Conservation (phyloP, 2,113 vertebrate species). For the Albula goreensis region DNA sequence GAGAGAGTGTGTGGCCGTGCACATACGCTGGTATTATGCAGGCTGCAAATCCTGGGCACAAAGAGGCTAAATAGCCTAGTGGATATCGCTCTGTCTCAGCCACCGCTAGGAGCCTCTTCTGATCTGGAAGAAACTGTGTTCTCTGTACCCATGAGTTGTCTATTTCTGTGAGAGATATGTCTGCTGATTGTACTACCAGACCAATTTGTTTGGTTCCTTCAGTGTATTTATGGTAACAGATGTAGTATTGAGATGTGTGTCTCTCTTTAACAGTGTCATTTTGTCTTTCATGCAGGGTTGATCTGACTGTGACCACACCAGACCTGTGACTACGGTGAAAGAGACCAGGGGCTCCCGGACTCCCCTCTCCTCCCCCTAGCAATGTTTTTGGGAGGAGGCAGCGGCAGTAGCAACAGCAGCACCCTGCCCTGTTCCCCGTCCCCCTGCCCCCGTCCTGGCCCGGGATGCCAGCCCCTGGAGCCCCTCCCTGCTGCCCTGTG, state of each 20-base stretch:
- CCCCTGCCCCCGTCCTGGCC: conserved; percentile 46
- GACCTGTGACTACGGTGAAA: background rate
- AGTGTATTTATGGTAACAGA: conserved; percentile 28
- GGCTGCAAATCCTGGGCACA: too few relatives aligned
- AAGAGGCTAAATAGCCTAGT: too few relatives aligned
- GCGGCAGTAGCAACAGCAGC: conserved; percentile 51
- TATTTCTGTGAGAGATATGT: too few relatives aligned
- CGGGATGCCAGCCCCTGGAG: conserved; percentile 63
- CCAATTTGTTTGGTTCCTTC: background rate
- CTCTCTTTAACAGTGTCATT: background rate
- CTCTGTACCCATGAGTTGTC: too few relatives aligned
- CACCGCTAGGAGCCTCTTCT: background rate
- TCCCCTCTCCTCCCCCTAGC: conserved; percentile 41
- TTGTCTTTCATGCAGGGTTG: conserved; percentile 34
- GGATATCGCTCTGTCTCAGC: background rate
- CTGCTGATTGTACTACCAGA: too few relatives aligned
- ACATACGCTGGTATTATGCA: too few relatives aligned
- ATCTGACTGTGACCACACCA: background rate
- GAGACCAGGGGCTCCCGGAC: background rate
- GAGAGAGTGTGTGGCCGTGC: conserved; percentile 20
- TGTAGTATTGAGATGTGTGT: background rate
- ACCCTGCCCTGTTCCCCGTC: conserved; percentile 50
- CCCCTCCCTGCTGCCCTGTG: conserved; percentile 29
- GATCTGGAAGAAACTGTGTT: too few relatives aligned
- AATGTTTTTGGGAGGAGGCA: conserved; percentile 59